Base-by-base conservation (phyloP, 2,888 invertebrate species). In the Diplolepis rosae region DNA sequence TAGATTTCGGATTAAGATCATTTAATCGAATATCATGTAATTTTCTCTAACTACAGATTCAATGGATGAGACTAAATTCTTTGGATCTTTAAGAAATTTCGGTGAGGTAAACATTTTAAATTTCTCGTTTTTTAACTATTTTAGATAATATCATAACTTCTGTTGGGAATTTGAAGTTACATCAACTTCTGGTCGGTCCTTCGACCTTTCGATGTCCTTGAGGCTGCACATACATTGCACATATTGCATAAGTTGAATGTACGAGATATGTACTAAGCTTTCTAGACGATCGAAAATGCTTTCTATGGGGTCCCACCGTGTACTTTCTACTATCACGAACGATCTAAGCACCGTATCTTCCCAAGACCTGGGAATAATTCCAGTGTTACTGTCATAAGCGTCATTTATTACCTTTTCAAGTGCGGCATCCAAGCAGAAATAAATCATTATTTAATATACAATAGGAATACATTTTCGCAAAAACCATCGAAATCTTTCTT, bases 281-380 rank as follows among this genome's bases (percentile, higher is more conserved):
- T 56, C 56, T 56, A 56, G 56, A 56, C 22, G 56, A 56, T 56
- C 56, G 35, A 35, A 56, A 56, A 56, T 56, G 56, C 56, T 56
- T 56, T 56, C 56, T 56, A 35, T 35, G 56, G 18, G 13, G 22
- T 56, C 13, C 32, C 13, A 32, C 13, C 35, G 35, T 56, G 35
- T 56, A 56, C 56, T 56, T 56, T 56, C 56, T 56, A 56, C 35
- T 56, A 56, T 56, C 56, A 22, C 32, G 35, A 35, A 56, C 32
- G 56, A 56, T 56, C 56, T 56, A 22, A 35, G 56, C 15, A 45
- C 18, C 32, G 54, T 18, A 56, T 56, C 56, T 56, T 56, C 56
- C 56, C 56, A 56, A 56, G 56, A 35, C 32, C 32, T 35, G 32
- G 56, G 56, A 56, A 56, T 56, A 56, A 56, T 56, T 56, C 35